phyloP scores from a whole-genome alignment of 2,888 invertebrate species.

The Auanema sp. region DNA sequence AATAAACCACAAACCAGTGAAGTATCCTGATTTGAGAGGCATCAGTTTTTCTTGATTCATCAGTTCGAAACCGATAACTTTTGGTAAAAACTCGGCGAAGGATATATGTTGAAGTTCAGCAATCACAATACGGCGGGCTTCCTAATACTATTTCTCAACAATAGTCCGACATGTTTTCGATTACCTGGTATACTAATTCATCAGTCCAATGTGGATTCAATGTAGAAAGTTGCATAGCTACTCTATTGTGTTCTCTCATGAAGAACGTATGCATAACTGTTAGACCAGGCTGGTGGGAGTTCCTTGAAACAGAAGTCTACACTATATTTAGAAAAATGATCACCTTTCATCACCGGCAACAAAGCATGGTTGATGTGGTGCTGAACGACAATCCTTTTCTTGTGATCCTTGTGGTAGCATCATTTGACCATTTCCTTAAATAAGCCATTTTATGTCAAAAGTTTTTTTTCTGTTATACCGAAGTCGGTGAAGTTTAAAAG shows the following conservation, averaged over 20 bases:
- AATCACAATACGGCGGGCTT: slow-evolving; percentile 65
- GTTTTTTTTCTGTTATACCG: slow-evolving; percentile 9
- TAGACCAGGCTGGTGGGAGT: slow-evolving; percentile 62
- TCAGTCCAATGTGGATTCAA: slow-evolving; percentile 65
- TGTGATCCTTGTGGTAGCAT: slow-evolving; percentile 63
- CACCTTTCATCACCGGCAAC: slow-evolving; percentile 53
- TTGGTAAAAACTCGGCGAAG: slow-evolving; percentile 73
- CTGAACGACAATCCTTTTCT: slow-evolving; percentile 62
- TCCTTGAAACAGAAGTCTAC: slow-evolving; percentile 23
- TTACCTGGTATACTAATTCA: slow-evolving; percentile 64
- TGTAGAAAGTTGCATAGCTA: slow-evolving; percentile 52
- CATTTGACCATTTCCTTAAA: slow-evolving; percentile 41
- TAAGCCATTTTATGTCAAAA: too few relatives aligned
- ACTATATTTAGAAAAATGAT: neutral
- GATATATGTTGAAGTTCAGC: slow-evolving; percentile 70
- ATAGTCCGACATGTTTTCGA: neutral
- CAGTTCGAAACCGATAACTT: slow-evolving; percentile 76
- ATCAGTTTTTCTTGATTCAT: slow-evolving; percentile 74
- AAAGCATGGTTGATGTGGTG: slow-evolving; percentile 55
- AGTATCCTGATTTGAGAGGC: slow-evolving; percentile 71
- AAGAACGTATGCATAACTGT: slow-evolving; percentile 63
- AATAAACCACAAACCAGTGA: slow-evolving; percentile 64
- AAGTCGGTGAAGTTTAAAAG: slow-evolving; percentile 63
- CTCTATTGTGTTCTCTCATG: slow-evolving; percentile 63
- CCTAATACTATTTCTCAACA: slow-evolving; percentile 48